These are phyloP conservation scores for Sigmodon hispidus DNA, from an alignment of 2,113 vertebrate species.

Conservation along the genomic window DNA sequence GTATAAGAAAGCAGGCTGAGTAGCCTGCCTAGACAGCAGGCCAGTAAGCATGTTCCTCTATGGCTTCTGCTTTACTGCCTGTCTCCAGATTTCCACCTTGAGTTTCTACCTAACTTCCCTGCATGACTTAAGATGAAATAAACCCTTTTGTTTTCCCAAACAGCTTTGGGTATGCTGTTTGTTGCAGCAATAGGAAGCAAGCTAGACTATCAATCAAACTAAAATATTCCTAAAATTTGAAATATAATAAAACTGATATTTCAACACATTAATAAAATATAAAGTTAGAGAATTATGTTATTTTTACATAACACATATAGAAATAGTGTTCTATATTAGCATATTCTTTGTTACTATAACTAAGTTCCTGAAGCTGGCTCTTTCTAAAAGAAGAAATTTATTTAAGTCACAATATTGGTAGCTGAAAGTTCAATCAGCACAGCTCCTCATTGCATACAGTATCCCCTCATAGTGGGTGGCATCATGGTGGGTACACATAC, in stretches of 20 bases:
- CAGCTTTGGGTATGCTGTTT: not conserved
- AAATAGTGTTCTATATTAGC: not conserved
- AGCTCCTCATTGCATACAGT: not conserved
- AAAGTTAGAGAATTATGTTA: slow-evolving; percentile 13
- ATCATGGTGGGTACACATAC: not conserved
- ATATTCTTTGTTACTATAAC: not conserved
- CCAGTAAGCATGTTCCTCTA: not conserved
- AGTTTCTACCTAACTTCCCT: not conserved
- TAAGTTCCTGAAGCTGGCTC: not conserved
- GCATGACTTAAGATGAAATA: not conserved
- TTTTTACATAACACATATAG: not conserved
- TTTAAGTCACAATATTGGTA: not conserved
- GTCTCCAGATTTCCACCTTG: not conserved
- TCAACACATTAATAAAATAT: slow-evolving; percentile 5
- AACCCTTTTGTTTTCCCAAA: not conserved
- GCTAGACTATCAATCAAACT: not conserved
- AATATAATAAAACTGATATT: not conserved
- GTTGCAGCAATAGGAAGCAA: not conserved
- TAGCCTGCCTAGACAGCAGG: not conserved
- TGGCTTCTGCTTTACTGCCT: not conserved
- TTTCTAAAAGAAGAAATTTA: not conserved
- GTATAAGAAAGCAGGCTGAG: not conserved
- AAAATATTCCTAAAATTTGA: not conserved
- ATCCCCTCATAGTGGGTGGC: not conserved
- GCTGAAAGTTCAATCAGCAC: not conserved